Base-by-base conservation (phyloP, 2,888 invertebrate genomes). In the Amaurobius ferox region DNA sequence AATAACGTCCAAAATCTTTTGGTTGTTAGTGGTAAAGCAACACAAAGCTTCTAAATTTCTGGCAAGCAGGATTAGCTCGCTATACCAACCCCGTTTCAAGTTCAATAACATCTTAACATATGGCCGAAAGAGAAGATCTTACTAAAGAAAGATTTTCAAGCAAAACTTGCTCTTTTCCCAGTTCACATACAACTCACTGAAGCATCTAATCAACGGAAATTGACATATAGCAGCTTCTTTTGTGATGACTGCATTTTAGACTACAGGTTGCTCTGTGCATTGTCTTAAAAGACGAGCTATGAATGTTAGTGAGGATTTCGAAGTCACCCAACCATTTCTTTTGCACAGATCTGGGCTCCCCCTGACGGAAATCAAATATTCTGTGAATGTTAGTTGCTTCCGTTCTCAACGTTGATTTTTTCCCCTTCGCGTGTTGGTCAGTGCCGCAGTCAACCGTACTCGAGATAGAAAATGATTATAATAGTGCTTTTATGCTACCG, bases 301-400 rank as follows among this genome's bases (percentile, higher is more conserved):
- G 44, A 55, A 55, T 55, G 23, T 55, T 55, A 23, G 55, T 11
- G 23, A n/a, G 16, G 19, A 23, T 55, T 23, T 16, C 23, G 11
- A 23, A 55, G 55, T 55, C 23, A 55, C 23, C 55, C 55, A 55
- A 55, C 55, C 55, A 55, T 55, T 55, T 3, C 55, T 55, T 55
- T 55, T 23, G 5, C 5, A 5, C 19, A 55, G 23, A 55, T 23
- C 23, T 23, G 23, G 55, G 23, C 3, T 13, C n/a, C 44, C n/a
- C n/a, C 16, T 1, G 55, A 44, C 13, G 44, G 44, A 44, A n/a
- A n/a, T 9, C 2, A 44, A 44, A 44, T 16, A n/a, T 16, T 44
- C 44, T 44, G n/a, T 2, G 2, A 44, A 44, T 44, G 44, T 44
- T 44, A 16, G 16, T 16, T 44, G n/a, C 44, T 44, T 44, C 44